Base-by-base conservation (phyloP, 2,797 vertebrate species). In the Gymnothorax javanicus region DNA sequence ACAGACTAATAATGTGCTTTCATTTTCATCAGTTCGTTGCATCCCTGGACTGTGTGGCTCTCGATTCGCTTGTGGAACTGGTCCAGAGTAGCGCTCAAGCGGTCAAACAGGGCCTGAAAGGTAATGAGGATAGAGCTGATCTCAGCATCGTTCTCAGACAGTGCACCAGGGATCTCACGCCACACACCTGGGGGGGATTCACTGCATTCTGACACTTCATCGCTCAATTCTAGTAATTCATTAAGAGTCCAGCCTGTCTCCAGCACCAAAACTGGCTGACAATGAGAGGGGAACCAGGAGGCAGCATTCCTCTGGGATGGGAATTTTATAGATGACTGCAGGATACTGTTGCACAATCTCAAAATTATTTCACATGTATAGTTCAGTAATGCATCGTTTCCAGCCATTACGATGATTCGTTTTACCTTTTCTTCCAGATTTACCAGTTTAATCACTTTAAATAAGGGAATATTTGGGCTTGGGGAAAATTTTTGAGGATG, bases 61-160 rank as follows among this genome's bases (percentile, higher is more conserved):
- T 94, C 92, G 0, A 95, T n/a, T 25, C 64, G 92, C n/a, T 88
- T 87, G 91, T 96, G 93, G 75, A 94, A 91, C 25, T 94, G 89
- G 0, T 95, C 94, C 89, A 96, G 85, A 0, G 94, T 89, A 0
- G 89, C 69, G 0, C 92, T 90, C 43, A 96, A 89, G 0, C 79
- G 90, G 54, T 96, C 94, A 2, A 92, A 96, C 57, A 95, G 64
- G 23, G 64, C 64, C 64, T 69, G 64, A 7, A 25, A n/a, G 23
- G 64, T n/a, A 7, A 69, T 8, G 25, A 69, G 64, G 27, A 43
- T 13, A 54, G 15, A 59, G 58, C n/a, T n/a, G 60, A 7, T 43
- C 13, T 33, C 25, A n/a, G 69, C 17, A 54, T 7, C 13, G 82
- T 82, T 56, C 62, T 69, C 7, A 2, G 33, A 43, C 33, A 43